Conservation (phyloP, 2,113 vertebrate genomes). For the Pangasianodon gigas region DNA sequence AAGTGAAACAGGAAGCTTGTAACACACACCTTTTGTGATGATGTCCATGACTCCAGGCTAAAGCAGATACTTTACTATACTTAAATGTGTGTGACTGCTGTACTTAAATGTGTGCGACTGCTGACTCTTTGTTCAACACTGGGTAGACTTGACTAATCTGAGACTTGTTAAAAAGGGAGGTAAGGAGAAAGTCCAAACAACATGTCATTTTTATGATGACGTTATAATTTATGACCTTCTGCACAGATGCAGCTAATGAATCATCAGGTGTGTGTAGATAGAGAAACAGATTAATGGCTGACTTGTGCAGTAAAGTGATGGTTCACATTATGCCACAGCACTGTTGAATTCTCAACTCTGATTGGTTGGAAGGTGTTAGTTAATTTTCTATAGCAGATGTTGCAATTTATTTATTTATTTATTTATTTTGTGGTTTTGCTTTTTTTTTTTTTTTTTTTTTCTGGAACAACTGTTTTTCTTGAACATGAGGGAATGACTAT, state of each 20-base stretch:
- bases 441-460: not conserved
- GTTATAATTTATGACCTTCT: conserved; percentile 26
- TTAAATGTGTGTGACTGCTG: conserved; percentile 1
- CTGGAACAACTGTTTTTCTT: not conserved
- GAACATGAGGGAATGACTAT: not conserved
- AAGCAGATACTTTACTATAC: conserved; percentile 22
- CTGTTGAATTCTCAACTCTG: not conserved
- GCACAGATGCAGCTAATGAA: conserved; percentile 20
- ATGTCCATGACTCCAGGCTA: not conserved
- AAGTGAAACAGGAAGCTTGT: conserved; percentile 12
- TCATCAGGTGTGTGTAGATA: conserved; percentile 21
- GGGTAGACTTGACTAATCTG: conserved; percentile 31
- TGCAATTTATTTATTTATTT: too few species aligned
- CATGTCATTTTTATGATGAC: not conserved
- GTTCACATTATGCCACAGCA: not conserved
- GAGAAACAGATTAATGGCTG: not conserved
- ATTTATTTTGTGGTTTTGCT: too few species aligned
- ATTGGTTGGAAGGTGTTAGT: not conserved
- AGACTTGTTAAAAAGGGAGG: not conserved
- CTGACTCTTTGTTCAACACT: not conserved
- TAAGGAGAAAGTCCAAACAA: not conserved
- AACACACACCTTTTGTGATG: conserved; percentile 19
- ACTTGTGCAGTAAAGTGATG: conserved; percentile 9
- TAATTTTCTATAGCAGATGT: not conserved
- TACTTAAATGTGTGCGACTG: not conserved